A percentile compares a stretch with the other conserved stretches of the same genome.
Evolutionary conservation across 2,888 invertebrate genomes (phyloP).

Genomic region (Pachliopta kotzebuea): DNA sequence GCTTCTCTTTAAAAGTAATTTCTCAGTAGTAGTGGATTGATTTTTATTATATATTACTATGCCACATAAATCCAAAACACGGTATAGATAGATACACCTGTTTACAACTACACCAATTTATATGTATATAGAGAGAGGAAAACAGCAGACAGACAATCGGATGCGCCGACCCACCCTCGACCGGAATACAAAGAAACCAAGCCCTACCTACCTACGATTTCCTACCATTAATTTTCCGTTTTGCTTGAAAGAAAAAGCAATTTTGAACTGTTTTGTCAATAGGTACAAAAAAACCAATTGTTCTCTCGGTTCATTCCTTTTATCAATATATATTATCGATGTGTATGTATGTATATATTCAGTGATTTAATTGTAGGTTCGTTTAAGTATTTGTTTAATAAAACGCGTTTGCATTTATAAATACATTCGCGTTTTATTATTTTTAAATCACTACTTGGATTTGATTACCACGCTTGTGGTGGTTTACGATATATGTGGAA

Average conservation of each 20-base stretch:
- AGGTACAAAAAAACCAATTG: background rate
- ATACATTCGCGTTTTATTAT: too few species aligned
- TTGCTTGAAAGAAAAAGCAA: conserved; percentile 33
- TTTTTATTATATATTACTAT: too few species aligned
- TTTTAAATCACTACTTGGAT: too few species aligned
- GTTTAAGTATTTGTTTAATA: too few species aligned
- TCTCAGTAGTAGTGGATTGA: too few species aligned
- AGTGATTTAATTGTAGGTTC: background rate
- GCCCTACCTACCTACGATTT: conserved; percentile 21
- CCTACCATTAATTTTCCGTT: conserved; percentile 38
- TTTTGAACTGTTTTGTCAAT: conserved; percentile 27
- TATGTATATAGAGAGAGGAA: conserved; percentile 5
- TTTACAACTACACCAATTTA: background rate
- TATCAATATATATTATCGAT: background rate
- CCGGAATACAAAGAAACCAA: conserved; percentile 29
- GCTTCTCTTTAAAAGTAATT: too few species aligned
- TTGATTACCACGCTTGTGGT: too few species aligned
- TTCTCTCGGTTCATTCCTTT: background rate
- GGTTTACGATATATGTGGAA: too few species aligned
- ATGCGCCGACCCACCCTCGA: conserved; percentile 26
- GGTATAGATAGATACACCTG: conserved; percentile 1
- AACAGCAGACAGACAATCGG: conserved; percentile 26
- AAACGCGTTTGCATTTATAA: too few species aligned
- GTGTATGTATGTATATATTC: background rate
- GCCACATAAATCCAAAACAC: background rate